A percentile compares a stretch with the other conserved stretches of the same genome.
Conservation (phyloP, 2,797 vertebrate genomes). For the Coccyzus lansbergi region DNA sequence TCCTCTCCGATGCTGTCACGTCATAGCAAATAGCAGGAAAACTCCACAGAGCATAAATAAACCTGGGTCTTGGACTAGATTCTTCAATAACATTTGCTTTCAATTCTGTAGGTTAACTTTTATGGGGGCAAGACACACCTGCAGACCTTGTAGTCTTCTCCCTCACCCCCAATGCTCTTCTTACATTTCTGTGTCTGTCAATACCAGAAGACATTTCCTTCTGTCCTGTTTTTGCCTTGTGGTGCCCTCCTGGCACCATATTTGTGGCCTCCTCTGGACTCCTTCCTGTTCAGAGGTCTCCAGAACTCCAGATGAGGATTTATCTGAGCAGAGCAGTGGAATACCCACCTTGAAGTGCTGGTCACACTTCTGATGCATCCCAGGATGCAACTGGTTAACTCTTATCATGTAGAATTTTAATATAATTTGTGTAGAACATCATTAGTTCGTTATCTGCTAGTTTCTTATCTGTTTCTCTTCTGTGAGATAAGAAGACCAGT, state of each 20-base stretch:
- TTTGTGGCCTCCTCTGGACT: too few species aligned
- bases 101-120: not conserved
- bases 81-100: not conserved
- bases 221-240: not conserved
- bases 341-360: too few species aligned
- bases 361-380: too few species aligned
- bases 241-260: not conserved
- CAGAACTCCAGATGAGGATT: too few species aligned
- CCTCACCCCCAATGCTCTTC: not conserved
- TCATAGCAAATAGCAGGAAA: not conserved
- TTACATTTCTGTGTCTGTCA: not conserved
- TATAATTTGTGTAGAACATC: not conserved
- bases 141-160: not conserved
- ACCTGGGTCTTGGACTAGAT: not conserved
- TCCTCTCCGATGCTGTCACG: accelerated
- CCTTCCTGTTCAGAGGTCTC: too few species aligned
- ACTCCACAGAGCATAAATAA: not conserved
- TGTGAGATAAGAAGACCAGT: not conserved
- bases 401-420: not conserved
- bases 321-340: too few species aligned
- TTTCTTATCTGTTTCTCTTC: not conserved
- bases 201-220: not conserved
- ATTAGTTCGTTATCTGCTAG: not conserved
- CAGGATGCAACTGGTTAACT: too few species aligned
- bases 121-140: not conserved